Evolutionary conservation across 2,113 vertebrate genomes (phyloP).

Genomic region (Picathartes gymnocephalus): DNA sequence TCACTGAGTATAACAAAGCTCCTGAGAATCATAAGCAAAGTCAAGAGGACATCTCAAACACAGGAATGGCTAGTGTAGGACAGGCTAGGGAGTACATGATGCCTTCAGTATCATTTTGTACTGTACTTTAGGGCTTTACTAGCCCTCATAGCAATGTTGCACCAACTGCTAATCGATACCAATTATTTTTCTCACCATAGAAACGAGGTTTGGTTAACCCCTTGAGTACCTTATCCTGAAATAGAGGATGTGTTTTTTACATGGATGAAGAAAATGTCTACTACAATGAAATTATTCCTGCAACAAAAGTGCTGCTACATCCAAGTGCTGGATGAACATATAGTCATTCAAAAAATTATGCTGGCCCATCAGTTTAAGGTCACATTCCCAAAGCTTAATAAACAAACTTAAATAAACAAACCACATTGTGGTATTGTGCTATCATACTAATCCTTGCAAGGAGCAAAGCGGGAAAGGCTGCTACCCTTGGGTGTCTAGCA

Average conservation of each 20-base stretch:
- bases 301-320: neutral
- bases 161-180: conserved; percentile 74
- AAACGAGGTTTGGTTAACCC: conserved; percentile 56
- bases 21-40: conserved; percentile 60
- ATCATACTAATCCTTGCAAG: neutral
- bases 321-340: neutral
- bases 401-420: neutral
- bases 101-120: conserved; percentile 59
- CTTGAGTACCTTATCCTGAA: conserved; percentile 7
- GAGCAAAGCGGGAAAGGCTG: neutral
- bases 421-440: neutral
- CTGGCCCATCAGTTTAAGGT: neutral
- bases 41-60: conserved; percentile 60
- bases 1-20: conserved; percentile 60
- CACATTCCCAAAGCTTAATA: neutral
- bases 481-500: neutral
- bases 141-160: conserved; percentile 57
- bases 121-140: conserved; percentile 67
- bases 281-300: neutral
- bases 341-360: neutral
- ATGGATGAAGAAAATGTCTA: neutral
- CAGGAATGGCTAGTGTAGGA: conserved; percentile 33
- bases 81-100: conserved; percentile 51
- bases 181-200: conserved; percentile 72
- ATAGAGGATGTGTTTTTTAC: neutral